Base-by-base conservation (phyloP, 2,888 invertebrate genomes). In the Eupithecia tripunctaria region DNA sequence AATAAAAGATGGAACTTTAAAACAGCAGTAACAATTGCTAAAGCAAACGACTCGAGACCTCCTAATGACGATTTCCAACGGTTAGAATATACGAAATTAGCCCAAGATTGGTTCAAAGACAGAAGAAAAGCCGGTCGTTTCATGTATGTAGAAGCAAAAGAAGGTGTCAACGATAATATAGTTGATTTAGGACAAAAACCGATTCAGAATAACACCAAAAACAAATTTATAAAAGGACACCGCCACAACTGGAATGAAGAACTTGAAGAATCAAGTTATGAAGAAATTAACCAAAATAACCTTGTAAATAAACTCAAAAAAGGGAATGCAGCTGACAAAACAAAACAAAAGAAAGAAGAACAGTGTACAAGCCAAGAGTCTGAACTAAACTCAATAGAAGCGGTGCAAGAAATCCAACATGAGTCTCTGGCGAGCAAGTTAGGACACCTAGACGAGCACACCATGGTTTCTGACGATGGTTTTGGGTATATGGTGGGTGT, bases 401-500 rank as follows among this genome's bases (percentile, higher is more conserved):
- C 56, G 25, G 0, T 51, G 2, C 25, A 25, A 56, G 56, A 56
- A 14, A 56, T 56, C 56, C 56, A 64, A 10, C 25, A 64, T 25
- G 25, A 64, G n/a, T 32, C 32, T 14, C 5, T 41, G 36, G 25
- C 18, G 1, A 32, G n/a, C 3, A 12, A 63, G 21, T 4, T 18
- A 36, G 38, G 1, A 21, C 64, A 36, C 38, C 38, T 21, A 21
- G 64, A 64, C 21, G 89, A 89, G 29, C 89, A 88, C 18, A 80
- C 85, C 0, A 76, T 83, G 64, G 89, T 91, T 0, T 84, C 85
- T 0, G 84, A 87, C 0, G 79, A 86, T 43, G 74, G 85, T 0
- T 92, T 90, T 78, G 91, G 92, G 0, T 93, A 90, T n/a, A 85
- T 90, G 72, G 92, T 80, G 2, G 89, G 91, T 2, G 84, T 93